Percentiles rank a stretch among this genome's conserved stretches.
Evolutionary conservation across 2,113 vertebrate species (phyloP).

Genomic region (Euleptes europaea): DNA sequence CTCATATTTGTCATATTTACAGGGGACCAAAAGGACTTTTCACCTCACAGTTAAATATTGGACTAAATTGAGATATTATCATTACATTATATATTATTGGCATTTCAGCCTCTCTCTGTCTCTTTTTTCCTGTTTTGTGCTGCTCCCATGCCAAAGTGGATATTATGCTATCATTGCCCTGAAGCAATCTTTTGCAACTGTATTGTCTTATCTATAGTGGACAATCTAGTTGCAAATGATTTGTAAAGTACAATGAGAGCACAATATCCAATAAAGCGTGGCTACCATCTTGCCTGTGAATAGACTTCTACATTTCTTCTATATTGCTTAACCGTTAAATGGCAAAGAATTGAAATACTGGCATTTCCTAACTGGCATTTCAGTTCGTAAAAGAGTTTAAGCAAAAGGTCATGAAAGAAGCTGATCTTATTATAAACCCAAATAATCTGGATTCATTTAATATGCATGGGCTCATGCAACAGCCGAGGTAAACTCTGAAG

Average conservation of each 20-base stretch:
- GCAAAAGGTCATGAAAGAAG: conserved; percentile 58
- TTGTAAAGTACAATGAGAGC: no score
- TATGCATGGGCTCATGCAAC: conserved; percentile 56
- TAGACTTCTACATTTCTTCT: neutral
- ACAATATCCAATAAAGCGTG: no score
- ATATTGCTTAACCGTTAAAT: neutral
- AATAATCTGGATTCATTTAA: conserved; percentile 40
- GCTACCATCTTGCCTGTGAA: neutral
- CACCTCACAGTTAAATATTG: neutral
- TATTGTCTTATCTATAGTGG: no score
- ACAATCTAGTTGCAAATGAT: no score
- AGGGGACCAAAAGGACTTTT: neutral
- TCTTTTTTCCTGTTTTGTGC: neutral
- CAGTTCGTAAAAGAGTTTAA: conserved; percentile 53
- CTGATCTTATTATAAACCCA: conserved; percentile 51
- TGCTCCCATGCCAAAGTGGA: no score
- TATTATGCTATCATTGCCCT: no score
- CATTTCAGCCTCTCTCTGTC: neutral
- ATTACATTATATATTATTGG: neutral
- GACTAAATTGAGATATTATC: neutral
- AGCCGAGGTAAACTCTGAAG: conserved; percentile 53
- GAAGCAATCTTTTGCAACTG: no score
- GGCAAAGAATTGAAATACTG: neutral
- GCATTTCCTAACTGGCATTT: conserved; percentile 32
- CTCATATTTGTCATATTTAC: neutral